Conservation (phyloP, 2,888 invertebrate species). For the Polydrusus tereticollis region DNA sequence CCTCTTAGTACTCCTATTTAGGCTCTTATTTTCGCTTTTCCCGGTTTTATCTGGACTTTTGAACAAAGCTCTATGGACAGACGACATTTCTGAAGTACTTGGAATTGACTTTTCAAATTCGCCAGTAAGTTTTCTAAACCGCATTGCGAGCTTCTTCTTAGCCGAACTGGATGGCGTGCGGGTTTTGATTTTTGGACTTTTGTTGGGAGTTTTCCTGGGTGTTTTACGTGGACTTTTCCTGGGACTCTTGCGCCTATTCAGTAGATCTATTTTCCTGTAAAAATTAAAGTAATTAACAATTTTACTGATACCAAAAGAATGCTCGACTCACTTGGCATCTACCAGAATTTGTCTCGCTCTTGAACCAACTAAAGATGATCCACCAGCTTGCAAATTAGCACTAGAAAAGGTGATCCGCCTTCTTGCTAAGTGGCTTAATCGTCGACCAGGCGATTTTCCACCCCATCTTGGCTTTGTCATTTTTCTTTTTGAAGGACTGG, state of each 20-base stretch:
- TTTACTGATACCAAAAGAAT: not conserved
- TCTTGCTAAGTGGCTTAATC: slow-evolving; percentile 82
- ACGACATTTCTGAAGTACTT: slow-evolving; percentile 48
- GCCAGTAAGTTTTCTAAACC: slow-evolving; percentile 59
- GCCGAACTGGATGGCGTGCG: slow-evolving; percentile 71
- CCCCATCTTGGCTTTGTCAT: slow-evolving; percentile 67
- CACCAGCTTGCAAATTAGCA: slow-evolving; percentile 71
- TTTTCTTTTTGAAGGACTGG: slow-evolving; percentile 73
- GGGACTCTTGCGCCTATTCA: slow-evolving; percentile 63
- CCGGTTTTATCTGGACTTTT: slow-evolving; percentile 73
- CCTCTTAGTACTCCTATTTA: slow-evolving; percentile 69
- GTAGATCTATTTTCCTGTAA: slow-evolving; percentile 65
- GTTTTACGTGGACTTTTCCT: slow-evolving; percentile 60
- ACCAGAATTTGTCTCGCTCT: slow-evolving; percentile 73
- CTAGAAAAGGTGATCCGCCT: slow-evolving; percentile 83
- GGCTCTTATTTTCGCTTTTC: slow-evolving; percentile 24
- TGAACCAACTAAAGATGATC: slow-evolving; percentile 64
- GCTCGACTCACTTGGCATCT: slow-evolving; percentile 72
- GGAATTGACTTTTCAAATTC: slow-evolving; percentile 56
- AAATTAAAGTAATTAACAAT: not conserved
- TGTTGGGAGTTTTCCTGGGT: slow-evolving; percentile 68
- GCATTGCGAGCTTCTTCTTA: slow-evolving; percentile 70
- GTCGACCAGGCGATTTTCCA: slow-evolving; percentile 79
- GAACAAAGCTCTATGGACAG: slow-evolving; percentile 79
- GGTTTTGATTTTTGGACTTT: slow-evolving; percentile 69